Conservation (phyloP, 2,113 vertebrate genomes). For the Theropithecus gelada region DNA sequence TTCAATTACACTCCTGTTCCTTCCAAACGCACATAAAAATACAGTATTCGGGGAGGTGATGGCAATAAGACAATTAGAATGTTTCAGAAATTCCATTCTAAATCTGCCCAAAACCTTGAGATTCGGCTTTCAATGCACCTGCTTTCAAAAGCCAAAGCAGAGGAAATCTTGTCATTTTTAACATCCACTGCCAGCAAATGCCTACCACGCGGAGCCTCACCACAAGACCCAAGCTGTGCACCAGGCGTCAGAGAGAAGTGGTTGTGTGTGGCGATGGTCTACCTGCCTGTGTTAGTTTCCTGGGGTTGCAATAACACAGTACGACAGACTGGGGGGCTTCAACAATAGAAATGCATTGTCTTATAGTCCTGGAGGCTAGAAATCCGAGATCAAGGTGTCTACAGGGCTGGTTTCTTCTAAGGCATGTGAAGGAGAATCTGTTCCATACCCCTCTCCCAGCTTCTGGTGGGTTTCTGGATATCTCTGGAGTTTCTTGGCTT, state of each 20-base stretch:
- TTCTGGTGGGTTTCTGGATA: not conserved
- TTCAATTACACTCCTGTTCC: not conserved
- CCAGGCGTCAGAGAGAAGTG: not conserved
- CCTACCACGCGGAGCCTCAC: not conserved
- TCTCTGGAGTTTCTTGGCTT: not conserved
- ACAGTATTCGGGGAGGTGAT: not conserved
- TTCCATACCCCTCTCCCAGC: not conserved
- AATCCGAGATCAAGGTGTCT: not conserved
- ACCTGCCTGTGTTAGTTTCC: not conserved
- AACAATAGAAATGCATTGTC: not conserved
- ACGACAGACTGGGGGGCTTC: not conserved
- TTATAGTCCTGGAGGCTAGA: not conserved
- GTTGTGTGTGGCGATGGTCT: not conserved
- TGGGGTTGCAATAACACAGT: not conserved
- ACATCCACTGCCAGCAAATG: not conserved
- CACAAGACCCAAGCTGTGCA: not conserved
- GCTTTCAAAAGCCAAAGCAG: constrained; percentile 43
- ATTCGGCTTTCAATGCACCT: constrained; percentile 40
- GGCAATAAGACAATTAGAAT: not conserved
- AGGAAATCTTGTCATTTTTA: constrained; percentile 43
- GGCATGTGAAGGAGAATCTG: not conserved
- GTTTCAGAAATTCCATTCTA: not conserved
- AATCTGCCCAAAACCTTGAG: constrained; percentile 19
- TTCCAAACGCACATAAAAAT: not conserved
- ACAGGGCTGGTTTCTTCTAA: not conserved